A percentile compares a stretch with the other conserved stretches of the same genome.
Evolutionary conservation across 2,113 vertebrate species (phyloP).

Genomic region (Ia io): DNA sequence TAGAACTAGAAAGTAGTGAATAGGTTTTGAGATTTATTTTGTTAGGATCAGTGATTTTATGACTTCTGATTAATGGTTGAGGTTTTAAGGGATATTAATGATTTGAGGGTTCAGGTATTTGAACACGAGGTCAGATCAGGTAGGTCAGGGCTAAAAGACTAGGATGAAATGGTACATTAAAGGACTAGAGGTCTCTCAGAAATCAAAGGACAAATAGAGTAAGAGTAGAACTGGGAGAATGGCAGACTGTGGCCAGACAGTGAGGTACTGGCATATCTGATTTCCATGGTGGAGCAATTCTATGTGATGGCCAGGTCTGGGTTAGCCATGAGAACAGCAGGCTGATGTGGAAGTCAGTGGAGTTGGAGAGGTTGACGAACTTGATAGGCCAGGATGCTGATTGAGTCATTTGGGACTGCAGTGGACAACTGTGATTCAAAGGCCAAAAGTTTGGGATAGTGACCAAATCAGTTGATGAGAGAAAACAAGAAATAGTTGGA

Average conservation of each 20-base stretch:
- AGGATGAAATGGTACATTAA: not conserved
- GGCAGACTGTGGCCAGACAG: not conserved
- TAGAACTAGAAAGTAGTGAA: conserved; percentile 3
- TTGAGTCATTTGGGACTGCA: not conserved
- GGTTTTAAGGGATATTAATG: not conserved
- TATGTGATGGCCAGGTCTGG: not conserved
- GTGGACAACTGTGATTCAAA: not conserved
- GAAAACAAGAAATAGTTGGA: not conserved
- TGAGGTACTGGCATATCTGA: not conserved
- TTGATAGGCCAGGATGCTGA: not conserved
- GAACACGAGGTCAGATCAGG: not conserved
- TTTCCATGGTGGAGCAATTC: not conserved
- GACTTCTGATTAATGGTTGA: not conserved
- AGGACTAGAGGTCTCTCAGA: not conserved
- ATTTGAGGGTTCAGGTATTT: not conserved
- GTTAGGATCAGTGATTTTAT: not conserved
- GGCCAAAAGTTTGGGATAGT: not conserved
- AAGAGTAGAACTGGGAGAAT: not conserved
- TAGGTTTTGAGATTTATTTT: conserved; percentile 36
- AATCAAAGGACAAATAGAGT: not conserved
- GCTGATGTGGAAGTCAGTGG: not conserved
- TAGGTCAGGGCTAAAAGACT: not conserved
- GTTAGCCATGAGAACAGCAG: not conserved
- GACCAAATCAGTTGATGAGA: not conserved
- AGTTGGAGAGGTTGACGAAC: not conserved